Percentiles rank a stretch among this genome's conserved stretches.
Conservation (phyloP, 2,113 vertebrate genomes). For the Barnardius zonarius region DNA sequence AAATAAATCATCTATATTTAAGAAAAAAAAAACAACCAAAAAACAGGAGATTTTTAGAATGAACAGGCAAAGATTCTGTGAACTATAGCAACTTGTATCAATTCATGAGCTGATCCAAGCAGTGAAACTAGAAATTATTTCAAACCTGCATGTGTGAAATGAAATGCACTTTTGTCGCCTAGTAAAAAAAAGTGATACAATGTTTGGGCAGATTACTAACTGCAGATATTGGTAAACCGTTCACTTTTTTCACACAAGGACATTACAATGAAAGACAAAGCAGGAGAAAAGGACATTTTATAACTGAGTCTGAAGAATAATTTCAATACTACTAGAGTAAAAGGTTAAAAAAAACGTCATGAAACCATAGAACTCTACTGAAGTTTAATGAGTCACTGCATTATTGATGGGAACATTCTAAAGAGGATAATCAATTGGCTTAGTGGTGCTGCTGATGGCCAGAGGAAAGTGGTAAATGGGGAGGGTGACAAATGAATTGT, state of each 20-base stretch:
- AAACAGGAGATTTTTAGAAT: not conserved
- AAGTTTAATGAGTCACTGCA: conserved; percentile 13
- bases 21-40: not conserved
- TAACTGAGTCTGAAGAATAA: conserved; percentile 10
- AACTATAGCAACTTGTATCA: not conserved
- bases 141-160: not conserved
- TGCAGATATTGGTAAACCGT: not conserved
- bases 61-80: not conserved
- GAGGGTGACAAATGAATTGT: not conserved
- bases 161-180: not conserved
- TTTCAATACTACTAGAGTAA: conserved; percentile 8
- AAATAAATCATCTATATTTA: not conserved
- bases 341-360: conserved; percentile 5
- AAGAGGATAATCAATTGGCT: conserved; percentile 64
- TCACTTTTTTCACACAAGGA: not conserved
- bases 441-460: conserved; percentile 10
- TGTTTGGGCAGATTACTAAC: not conserved
- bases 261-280: not conserved
- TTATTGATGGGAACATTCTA: conserved; percentile 50
- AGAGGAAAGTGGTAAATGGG: conserved; percentile 23
- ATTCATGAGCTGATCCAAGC: not conserved
- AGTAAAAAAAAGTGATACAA: not conserved
- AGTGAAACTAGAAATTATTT: not conserved
- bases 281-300: not conserved
- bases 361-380: conserved; percentile 1